Percentiles rank a stretch among this genome's conserved stretches.
Conservation (phyloP, 2,113 vertebrate genomes). For the Pitta sordida region DNA sequence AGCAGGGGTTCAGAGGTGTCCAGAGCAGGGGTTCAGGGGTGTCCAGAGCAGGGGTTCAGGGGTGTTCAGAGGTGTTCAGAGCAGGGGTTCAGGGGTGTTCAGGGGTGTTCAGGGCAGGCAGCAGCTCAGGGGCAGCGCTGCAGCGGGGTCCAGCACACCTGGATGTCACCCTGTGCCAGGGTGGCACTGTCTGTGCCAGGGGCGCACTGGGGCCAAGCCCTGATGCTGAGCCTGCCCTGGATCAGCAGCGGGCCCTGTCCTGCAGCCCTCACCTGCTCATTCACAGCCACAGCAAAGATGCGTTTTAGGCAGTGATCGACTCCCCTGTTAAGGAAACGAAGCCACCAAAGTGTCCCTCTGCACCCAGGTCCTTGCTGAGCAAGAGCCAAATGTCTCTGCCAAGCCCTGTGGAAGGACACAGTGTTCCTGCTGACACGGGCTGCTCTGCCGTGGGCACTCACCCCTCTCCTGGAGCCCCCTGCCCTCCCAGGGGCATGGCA, state of each 20-base stretch:
- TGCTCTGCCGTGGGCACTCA: neutral
- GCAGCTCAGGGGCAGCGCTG: neutral
- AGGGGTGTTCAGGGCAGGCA: too few relatives aligned
- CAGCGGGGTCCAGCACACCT: neutral
- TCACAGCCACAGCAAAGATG: neutral
- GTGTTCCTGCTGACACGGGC: accelerated
- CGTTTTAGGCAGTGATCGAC: neutral
- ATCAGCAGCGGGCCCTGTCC: neutral
- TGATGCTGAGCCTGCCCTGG: neutral
- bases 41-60: too few relatives aligned
- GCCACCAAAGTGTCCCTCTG: neutral
- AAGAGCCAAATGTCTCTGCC: neutral
- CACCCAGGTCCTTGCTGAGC: neutral
- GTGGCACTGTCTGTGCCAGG: neutral
- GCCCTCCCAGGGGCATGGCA: neutral
- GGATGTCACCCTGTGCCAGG: accelerated
- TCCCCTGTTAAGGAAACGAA: neutral
- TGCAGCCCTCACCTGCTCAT: neutral
- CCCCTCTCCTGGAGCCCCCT: neutral
- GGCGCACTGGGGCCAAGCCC: neutral
- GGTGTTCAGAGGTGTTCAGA: too few relatives aligned
- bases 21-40: too few relatives aligned
- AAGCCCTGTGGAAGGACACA: accelerated
- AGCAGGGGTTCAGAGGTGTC: too few relatives aligned
- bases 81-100: too few relatives aligned